These are phyloP conservation scores for Mesorhabditis belari DNA, from an alignment of 2,888 invertebrate species.

Conservation along the genomic window DNA sequence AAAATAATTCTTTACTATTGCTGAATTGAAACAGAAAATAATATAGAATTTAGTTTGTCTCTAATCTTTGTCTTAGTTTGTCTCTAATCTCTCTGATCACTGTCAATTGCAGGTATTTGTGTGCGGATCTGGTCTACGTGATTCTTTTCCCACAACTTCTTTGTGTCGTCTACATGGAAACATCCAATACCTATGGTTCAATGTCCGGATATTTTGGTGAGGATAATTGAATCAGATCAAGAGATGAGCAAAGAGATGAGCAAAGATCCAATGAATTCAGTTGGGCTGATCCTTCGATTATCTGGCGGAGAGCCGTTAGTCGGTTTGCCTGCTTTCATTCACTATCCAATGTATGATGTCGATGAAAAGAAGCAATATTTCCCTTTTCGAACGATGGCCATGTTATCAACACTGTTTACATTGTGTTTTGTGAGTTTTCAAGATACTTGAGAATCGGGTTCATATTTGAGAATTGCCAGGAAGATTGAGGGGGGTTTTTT, in stretches of 20 bases:
- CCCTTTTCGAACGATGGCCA: slow-evolving; percentile 90
- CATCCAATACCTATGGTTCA: slow-evolving; percentile 94
- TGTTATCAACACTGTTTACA: slow-evolving; percentile 77
- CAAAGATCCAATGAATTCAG: slow-evolving; percentile 22
- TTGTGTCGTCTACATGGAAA: slow-evolving; percentile 91
- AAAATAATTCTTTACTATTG: too few species aligned
- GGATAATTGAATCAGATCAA: not conserved
- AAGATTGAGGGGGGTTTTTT: too few species aligned
- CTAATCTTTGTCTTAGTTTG: not conserved
- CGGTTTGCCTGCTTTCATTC: slow-evolving; percentile 73
- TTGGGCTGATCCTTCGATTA: slow-evolving; percentile 62
- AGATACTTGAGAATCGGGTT: too few species aligned
- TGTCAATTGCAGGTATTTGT: slow-evolving; percentile 66
- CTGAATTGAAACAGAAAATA: too few species aligned
- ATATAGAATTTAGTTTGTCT: too few species aligned
- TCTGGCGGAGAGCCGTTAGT: slow-evolving; percentile 81
- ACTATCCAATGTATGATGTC: slow-evolving; percentile 69
- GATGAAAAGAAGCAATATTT: slow-evolving; percentile 70
- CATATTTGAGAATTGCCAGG: too few species aligned
- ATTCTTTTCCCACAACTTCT: slow-evolving; percentile 94
- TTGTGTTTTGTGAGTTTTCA: slow-evolving; percentile 66
- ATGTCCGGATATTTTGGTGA: slow-evolving; percentile 58
- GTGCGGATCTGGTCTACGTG: slow-evolving; percentile 95
- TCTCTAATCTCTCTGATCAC: not conserved
- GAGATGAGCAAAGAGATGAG: not conserved